These are phyloP conservation scores for Rhincodon typus DNA, from an alignment of 2,797 vertebrate species.

Conservation along the genomic window DNA sequence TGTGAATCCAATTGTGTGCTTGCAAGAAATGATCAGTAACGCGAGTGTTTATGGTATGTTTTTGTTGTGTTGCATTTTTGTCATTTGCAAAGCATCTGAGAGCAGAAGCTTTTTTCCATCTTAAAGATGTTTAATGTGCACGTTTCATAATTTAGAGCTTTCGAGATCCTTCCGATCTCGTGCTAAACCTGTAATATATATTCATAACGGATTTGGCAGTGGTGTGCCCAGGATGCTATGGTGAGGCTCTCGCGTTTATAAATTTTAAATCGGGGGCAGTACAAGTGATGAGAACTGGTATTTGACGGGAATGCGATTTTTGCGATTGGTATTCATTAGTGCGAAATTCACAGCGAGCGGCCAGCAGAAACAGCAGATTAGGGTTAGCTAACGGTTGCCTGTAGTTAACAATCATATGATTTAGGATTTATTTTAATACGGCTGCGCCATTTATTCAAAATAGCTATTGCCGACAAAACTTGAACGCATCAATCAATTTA, in stretches of 20 bases:
- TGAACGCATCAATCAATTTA: constrained; percentile 9
- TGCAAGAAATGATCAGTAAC: constrained; percentile 99
- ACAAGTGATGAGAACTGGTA: constrained; percentile 64
- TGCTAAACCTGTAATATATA: constrained; percentile 84
- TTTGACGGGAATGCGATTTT: constrained; percentile 59
- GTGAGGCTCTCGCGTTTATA: constrained; percentile 77
- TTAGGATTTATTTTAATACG: not conserved
- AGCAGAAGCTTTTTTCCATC: too few species aligned
- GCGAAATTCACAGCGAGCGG: constrained; percentile 18
- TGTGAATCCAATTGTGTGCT: constrained; percentile 80
- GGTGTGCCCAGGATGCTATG: constrained; percentile 65
- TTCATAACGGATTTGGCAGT: constrained; percentile 75
- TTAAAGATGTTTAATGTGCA: not conserved
- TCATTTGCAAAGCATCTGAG: constrained; percentile 16
- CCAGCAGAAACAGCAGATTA: constrained; percentile 46
- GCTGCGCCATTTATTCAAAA: not conserved
- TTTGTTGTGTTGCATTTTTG: constrained; percentile 41
- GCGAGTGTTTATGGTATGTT: constrained; percentile 99
- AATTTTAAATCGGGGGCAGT: constrained; percentile 73
- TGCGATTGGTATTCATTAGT: constrained; percentile 52
- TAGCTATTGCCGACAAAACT: constrained; percentile 10
- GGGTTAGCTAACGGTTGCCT: constrained; percentile 43
- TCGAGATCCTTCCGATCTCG: constrained; percentile 48
- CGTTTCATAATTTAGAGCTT: constrained; percentile 10
- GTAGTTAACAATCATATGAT: constrained; percentile 1